Conservation (phyloP, 2,797 vertebrate species). For the Cercopithecus neglectus region DNA sequence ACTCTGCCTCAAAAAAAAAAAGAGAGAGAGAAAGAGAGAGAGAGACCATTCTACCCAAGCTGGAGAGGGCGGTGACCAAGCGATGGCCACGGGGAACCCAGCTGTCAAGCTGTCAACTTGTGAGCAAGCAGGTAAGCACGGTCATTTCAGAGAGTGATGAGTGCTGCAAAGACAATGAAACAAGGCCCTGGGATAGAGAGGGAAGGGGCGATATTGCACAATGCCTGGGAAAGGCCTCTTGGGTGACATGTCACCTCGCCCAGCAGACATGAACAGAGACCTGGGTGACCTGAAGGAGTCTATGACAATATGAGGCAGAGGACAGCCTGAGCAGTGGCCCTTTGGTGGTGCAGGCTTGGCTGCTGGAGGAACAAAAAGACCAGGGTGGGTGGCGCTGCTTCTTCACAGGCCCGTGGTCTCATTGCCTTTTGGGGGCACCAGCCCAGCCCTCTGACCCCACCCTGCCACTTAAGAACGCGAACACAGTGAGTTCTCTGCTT, state of each 20-base stretch:
- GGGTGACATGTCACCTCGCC: not conserved
- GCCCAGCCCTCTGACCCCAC: not conserved
- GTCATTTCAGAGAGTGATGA: not conserved
- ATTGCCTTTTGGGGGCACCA: not conserved
- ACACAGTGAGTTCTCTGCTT: not conserved
- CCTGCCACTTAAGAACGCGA: not conserved
- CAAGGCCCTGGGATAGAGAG: not conserved
- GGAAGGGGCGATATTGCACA: fast-evolving
- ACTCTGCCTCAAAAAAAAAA: not conserved
- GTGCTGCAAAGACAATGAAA: not conserved
- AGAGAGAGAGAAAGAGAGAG: not conserved
- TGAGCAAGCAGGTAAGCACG: fast-evolving
- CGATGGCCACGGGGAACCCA: not conserved
- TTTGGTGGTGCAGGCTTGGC: not conserved
- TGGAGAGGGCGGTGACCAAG: not conserved
- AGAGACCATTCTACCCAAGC: not conserved
- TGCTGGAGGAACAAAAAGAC: not conserved
- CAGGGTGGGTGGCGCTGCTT: not conserved
- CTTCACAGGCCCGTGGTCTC: not conserved
- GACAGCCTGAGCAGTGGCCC: not conserved
- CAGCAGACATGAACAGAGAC: not conserved
- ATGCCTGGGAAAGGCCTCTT: not conserved
- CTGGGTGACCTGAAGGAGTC: not conserved
- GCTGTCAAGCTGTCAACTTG: not conserved
- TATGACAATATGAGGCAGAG: fast-evolving